Evolutionary conservation across 1,140 invertebrate genomes (phyloP).

Genomic region (Drosophila funebris): DNA sequence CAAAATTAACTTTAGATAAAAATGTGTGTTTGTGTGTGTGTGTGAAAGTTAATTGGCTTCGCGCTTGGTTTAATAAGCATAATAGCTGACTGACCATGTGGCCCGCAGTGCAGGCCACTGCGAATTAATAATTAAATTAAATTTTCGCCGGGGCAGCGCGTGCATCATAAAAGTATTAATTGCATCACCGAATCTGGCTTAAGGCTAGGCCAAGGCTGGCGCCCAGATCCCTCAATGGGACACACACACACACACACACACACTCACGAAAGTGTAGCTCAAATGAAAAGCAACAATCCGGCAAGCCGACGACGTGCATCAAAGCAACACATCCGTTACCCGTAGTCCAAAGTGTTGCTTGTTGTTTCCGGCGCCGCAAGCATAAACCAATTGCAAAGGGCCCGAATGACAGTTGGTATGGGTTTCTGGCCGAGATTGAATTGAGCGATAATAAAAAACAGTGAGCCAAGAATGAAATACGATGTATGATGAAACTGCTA

Average conservation of each 20-base stretch:
- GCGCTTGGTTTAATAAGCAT: constrained; percentile 71
- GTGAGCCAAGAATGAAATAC: constrained; percentile 41
- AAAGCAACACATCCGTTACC: constrained; percentile 55
- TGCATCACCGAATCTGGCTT: constrained; percentile 63
- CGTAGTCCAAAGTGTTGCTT: constrained; percentile 58
- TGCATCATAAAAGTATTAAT: constrained; percentile 70
- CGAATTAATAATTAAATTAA: constrained; percentile 81
- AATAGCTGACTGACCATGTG: constrained; percentile 44
- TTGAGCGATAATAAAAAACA: constrained; percentile 68
- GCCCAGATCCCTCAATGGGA: constrained; percentile 26
- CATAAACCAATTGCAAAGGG: constrained; percentile 60
- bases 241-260: constrained; percentile 16
- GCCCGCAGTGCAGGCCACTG: constrained; percentile 23
- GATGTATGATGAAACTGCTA: constrained; percentile 18
- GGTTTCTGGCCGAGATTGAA: constrained; percentile 58
- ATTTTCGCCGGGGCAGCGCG: constrained; percentile 44
- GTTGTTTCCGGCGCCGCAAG: constrained; percentile 60
- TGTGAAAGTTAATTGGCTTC: constrained; percentile 64
- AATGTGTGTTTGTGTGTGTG: constrained; percentile 5
- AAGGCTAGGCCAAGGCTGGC: constrained; percentile 18
- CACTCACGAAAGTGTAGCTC: neutral
- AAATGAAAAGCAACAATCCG: constrained; percentile 2
- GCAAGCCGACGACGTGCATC: constrained; percentile 22
- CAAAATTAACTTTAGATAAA: constrained; percentile 40
- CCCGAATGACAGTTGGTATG: neutral